A percentile compares a stretch with the other conserved stretches of the same genome.
phyloP scores from a whole-genome alignment of 2,113 vertebrate genomes.

The Leucosticte australis region DNA sequence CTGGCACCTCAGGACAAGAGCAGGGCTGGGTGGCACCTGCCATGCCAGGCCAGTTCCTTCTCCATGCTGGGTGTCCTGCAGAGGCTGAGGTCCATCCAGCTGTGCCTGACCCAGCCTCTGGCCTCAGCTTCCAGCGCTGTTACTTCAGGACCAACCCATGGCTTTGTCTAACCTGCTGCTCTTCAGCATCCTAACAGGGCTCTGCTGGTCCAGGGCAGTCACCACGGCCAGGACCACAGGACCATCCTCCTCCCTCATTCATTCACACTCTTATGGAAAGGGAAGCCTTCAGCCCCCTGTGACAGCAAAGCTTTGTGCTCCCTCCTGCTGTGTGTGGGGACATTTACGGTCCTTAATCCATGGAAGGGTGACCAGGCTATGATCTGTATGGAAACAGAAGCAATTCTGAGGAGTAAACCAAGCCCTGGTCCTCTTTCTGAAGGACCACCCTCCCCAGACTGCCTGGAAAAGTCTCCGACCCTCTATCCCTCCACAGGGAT shows the following conservation, averaged over 20 bases:
- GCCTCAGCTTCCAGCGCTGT: background rate
- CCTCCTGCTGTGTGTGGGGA: background rate
- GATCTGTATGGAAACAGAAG: background rate
- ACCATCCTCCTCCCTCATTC: background rate
- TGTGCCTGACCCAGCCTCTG: background rate
- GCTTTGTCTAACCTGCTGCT: background rate
- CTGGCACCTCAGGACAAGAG: background rate
- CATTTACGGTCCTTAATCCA: rapidly evolving
- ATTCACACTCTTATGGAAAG: background rate
- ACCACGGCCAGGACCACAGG: background rate
- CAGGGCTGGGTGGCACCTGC: background rate
- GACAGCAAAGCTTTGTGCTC: background rate
- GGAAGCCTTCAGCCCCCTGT: rapidly evolving
- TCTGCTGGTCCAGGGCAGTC: background rate
- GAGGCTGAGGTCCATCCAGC: background rate
- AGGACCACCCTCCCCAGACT: background rate
- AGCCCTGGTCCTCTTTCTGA: background rate
- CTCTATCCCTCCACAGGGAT: background rate
- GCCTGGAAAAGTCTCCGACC: background rate
- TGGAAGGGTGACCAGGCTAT: background rate
- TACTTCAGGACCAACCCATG: background rate
- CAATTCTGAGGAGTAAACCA: background rate
- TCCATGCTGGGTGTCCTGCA: background rate
- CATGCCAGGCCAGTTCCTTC: background rate
- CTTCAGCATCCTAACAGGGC: background rate